A percentile compares a stretch with the other conserved stretches of the same genome.
These are phyloP conservation scores for Ctena decussata DNA, from an alignment of 2,888 invertebrate genomes.

Conservation along the genomic window DNA sequence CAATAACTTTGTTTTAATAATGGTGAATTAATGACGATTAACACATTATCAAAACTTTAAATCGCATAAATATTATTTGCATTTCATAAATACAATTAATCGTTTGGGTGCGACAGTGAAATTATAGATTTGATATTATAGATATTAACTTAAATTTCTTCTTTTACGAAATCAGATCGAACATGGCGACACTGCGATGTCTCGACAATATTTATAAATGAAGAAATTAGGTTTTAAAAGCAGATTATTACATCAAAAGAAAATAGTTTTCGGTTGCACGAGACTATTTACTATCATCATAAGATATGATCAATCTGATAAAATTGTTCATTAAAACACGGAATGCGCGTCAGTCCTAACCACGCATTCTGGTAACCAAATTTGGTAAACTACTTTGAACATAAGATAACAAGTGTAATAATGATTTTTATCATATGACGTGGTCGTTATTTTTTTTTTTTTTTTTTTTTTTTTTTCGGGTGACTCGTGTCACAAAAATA, in stretches of 20 bases:
- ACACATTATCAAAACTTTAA: background rate
- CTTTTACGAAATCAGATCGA: background rate
- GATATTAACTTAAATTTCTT: background rate
- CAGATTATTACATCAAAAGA: slow-evolving; percentile 10
- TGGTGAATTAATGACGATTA: too few species aligned
- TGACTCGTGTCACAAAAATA: too few species aligned
- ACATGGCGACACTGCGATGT: background rate
- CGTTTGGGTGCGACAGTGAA: background rate
- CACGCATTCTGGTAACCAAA: background rate
- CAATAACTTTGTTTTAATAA: too few species aligned
- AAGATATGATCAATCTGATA: background rate
- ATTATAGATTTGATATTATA: background rate
- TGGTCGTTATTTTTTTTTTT: too few species aligned
- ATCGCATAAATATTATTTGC: background rate
- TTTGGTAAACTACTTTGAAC: background rate
- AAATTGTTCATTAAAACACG: background rate
- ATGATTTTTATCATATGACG: too few species aligned
- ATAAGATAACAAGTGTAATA: too few species aligned
- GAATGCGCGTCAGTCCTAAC: background rate
- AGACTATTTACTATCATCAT: background rate
- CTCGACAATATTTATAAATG: background rate
- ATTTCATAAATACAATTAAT: background rate
- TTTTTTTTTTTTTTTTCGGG: too few species aligned
- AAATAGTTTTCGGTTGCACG: background rate
- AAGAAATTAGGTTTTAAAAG: background rate